Base-by-base conservation (phyloP, 1,140 invertebrate genomes). In the Parasteatoda tepidariorum region DNA sequence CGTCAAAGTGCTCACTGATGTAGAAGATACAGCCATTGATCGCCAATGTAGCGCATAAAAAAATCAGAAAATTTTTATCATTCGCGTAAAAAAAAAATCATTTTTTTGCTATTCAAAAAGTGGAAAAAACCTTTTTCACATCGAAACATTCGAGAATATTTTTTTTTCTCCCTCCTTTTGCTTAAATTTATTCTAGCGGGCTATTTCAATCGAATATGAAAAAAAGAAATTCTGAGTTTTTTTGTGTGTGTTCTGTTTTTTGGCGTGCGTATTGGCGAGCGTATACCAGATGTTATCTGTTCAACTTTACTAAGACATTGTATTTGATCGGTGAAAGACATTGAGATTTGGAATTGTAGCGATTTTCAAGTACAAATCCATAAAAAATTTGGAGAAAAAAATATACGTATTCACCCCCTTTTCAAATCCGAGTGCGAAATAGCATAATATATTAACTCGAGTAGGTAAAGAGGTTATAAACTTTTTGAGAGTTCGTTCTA, bases 261-360 rank as follows among this genome's bases (percentile, higher is more conserved):
- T 34, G 24, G 33, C 74, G 74, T 76, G 74, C 61, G 55, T 54
- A 61, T 38, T 59, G 24, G 24, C 55, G 31, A 75, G 61, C 74
- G 74, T 64, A 34, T 76, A 64, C 74, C 74, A 76, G 57, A 76
- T 76, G 74, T 48, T 76, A 57, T 62, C 74, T 76, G 59, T 76
- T 76, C 74, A 76, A 71, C 18, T 38, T 18, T 28, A 64, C 59
- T 48, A 76, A 76, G 74, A 76, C 55, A 48, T 76, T 76, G 57
- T 76, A 76, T 76, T 76, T 76, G 74, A 1, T 64, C 74, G 61
- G 26, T 76, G 59, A 76, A 76, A 76, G 54, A 64, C 48, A 26
- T 74, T 22, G 54, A 59, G 55, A 59, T 61, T 54, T 74, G 71
- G 55, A 74, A 74, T 59, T 33, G 34, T 57, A 30, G n/a, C 33